Percentiles rank a stretch among this genome's conserved stretches.
These are phyloP conservation scores for Trididemnum clinides DNA, from an alignment of 23 tunicate genomes.

Conservation along the genomic window DNA sequence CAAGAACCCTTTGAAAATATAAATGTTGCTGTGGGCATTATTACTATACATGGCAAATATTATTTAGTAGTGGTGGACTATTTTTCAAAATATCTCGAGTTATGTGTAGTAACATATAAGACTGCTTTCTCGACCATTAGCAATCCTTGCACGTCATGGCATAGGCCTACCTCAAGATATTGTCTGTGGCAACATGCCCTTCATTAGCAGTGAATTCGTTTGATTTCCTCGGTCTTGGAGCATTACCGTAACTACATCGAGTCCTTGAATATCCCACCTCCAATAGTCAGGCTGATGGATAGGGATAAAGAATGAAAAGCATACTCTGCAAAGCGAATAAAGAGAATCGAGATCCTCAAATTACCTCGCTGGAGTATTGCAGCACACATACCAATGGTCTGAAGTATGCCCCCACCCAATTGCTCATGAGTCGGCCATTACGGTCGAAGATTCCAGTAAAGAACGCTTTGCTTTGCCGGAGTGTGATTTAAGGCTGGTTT, in stretches of 20 bases:
- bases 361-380: background rate
- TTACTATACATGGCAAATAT: background rate
- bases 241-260: background rate
- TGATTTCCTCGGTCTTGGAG: background rate
- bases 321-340: background rate
- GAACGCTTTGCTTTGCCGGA: background rate
- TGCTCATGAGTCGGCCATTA: background rate
- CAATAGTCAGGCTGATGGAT: background rate
- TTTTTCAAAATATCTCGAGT: background rate
- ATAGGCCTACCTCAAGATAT: background rate
- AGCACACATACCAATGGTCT: background rate
- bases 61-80: background rate
- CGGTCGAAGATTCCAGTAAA: background rate
- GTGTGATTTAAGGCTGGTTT: too few species aligned
- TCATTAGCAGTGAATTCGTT: background rate
- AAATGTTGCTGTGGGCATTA: background rate
- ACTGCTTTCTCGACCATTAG: background rate
- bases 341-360: background rate
- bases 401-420: background rate
- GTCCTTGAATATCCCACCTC: background rate
- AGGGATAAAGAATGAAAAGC: background rate
- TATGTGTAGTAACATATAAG: background rate
- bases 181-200: background rate
- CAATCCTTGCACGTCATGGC: background rate
- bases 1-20: background rate